These are phyloP conservation scores for Nannoperca australis DNA, from an alignment of 2,797 vertebrate species.

Conservation along the genomic window DNA sequence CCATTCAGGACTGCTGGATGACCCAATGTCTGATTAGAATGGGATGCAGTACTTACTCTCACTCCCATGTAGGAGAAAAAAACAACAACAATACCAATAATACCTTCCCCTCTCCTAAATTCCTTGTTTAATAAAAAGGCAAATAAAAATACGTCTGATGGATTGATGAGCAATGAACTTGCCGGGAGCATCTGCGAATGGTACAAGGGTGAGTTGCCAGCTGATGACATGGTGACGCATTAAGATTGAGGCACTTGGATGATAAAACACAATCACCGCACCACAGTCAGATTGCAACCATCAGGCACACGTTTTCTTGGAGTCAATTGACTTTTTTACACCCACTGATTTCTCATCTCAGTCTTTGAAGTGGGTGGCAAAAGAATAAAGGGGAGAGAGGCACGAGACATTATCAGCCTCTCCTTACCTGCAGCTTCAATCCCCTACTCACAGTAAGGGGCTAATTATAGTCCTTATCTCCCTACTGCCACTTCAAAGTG, in stretches of 20 bases:
- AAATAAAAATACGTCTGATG: slow-evolving; percentile 68
- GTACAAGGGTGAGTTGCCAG: slow-evolving; percentile 66
- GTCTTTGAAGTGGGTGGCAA: slow-evolving; percentile 53
- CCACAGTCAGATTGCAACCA: slow-evolving; percentile 66
- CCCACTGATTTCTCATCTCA: slow-evolving; percentile 69
- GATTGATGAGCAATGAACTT: slow-evolving; percentile 79
- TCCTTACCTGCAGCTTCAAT: slow-evolving; percentile 61
- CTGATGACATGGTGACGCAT: slow-evolving; percentile 65
- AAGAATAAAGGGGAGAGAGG: slow-evolving; percentile 31
- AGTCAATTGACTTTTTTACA: slow-evolving; percentile 80
- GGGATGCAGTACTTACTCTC: slow-evolving; percentile 1
- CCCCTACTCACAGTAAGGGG: slow-evolving; percentile 51
- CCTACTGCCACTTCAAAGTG: slow-evolving; percentile 63
- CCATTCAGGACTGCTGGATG: neutral
- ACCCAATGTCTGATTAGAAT: slow-evolving; percentile 11
- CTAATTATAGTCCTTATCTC: slow-evolving; percentile 77
- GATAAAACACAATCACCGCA: slow-evolving; percentile 76
- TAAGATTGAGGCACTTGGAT: slow-evolving; percentile 63
- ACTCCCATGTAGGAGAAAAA: neutral
- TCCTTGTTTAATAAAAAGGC: slow-evolving; percentile 64
- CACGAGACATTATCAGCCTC: slow-evolving; percentile 51
- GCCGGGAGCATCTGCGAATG: slow-evolving; percentile 61
- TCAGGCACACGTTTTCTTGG: slow-evolving; percentile 65
- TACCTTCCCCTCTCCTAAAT: slow-evolving; percentile 39
- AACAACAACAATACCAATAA: slow-evolving; percentile 41